Conservation (phyloP, 2,888 invertebrate species). For the Steinernema hermaphroditum region DNA sequence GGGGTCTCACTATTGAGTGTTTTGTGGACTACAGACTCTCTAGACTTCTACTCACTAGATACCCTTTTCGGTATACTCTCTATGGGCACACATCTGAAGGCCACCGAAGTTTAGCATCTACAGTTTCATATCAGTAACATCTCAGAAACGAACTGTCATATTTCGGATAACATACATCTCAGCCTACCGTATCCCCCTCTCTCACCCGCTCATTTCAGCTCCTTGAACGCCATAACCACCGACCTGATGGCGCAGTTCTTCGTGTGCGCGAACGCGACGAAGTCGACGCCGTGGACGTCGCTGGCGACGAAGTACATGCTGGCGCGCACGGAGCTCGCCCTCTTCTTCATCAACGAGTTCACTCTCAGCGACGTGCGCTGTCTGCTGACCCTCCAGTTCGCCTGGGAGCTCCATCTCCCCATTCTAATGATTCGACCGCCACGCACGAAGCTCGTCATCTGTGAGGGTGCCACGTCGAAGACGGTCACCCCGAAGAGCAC, state of each 20-base stretch:
- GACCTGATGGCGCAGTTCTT: slow-evolving; percentile 53
- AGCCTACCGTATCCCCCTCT: not conserved
- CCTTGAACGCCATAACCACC: slow-evolving; percentile 44
- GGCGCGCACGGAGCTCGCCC: slow-evolving; percentile 39
- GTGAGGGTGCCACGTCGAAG: not conserved
- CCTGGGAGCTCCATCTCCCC: slow-evolving; percentile 54
- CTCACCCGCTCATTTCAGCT: slow-evolving; percentile 34
- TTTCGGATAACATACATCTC: not conserved
- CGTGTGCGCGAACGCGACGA: slow-evolving; percentile 34
- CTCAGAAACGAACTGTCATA: not conserved
- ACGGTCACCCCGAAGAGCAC: not conserved
- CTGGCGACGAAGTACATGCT: slow-evolving; percentile 12
- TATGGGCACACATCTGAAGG: not conserved
- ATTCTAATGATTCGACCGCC: slow-evolving; percentile 55
- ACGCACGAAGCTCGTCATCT: slow-evolving; percentile 50
- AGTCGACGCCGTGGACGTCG: slow-evolving; percentile 13
- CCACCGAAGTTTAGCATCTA: not conserved
- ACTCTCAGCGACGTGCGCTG: slow-evolving; percentile 52
- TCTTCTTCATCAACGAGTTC: slow-evolving; percentile 57
- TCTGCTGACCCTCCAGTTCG: slow-evolving; percentile 51
- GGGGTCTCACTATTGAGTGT: not conserved
- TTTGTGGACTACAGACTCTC: too few relatives aligned
- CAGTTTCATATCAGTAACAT: not conserved
- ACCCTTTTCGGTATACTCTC: not conserved
- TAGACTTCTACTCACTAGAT: too few relatives aligned